Percentiles rank a stretch among this genome's conserved stretches.
phyloP scores from a whole-genome alignment of 2,113 vertebrate genomes.

The Steatornis caripensis region DNA sequence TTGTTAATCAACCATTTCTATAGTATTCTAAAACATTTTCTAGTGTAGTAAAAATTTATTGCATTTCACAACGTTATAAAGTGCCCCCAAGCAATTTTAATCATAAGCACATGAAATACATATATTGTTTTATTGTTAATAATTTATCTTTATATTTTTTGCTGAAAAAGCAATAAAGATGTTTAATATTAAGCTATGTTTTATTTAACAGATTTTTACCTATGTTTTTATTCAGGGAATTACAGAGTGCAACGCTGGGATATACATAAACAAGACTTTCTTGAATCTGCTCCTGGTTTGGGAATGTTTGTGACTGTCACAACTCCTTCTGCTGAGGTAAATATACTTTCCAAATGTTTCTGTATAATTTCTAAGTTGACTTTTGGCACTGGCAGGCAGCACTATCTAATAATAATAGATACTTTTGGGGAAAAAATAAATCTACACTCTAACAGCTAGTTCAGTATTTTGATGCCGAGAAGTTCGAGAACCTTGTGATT shows the following conservation, averaged over 20 bases:
- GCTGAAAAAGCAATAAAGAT: neutral
- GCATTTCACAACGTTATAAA: neutral
- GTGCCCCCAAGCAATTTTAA: neutral
- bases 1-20: neutral
- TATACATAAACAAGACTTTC: slow-evolving; percentile 45
- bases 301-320: slow-evolving; percentile 83
- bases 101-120: neutral
- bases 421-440: neutral
- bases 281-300: slow-evolving; percentile 78
- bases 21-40: neutral
- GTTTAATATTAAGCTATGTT: neutral
- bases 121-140: neutral
- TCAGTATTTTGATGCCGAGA: neutral
- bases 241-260: slow-evolving; percentile 87
- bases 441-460: neutral
- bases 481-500: neutral
- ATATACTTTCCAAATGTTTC: neutral
- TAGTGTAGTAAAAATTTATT: neutral
- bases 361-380: neutral
- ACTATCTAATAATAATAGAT: neutral
- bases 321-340: slow-evolving; percentile 79
- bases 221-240: slow-evolving; percentile 70
- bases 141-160: neutral
- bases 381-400: neutral
- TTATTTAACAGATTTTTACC: neutral